Conservation (phyloP, 2,797 vertebrate species). For the Lemur catta region DNA sequence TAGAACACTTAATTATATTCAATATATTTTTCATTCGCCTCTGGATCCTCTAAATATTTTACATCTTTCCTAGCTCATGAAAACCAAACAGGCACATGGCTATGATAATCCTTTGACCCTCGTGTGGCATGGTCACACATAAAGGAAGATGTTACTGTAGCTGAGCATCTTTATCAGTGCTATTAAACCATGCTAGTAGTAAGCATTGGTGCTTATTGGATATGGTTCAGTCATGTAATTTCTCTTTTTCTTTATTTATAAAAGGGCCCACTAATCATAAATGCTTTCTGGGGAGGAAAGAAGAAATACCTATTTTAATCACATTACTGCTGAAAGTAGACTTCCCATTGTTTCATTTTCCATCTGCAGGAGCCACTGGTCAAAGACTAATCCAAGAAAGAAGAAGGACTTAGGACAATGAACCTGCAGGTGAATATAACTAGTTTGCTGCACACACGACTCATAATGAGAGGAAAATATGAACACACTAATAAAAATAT, state of each 20-base stretch:
- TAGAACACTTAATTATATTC: neutral
- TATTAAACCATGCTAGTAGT: neutral
- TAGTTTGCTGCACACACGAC: neutral
- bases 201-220: neutral
- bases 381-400: neutral
- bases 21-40: neutral
- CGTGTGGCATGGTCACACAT: neutral
- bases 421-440: neutral
- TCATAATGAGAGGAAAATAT: neutral
- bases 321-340: neutral
- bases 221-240: neutral
- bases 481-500: constrained; percentile 1
- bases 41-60: neutral
- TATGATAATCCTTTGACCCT: neutral
- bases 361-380: neutral
- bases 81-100: neutral
- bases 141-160: neutral
- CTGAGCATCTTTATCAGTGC: accelerated
- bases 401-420: neutral
- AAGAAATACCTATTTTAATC: neutral
- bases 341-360: neutral
- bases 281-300: neutral
- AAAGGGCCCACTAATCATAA: neutral
- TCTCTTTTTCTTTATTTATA: neutral
- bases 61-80: neutral